Evolutionary conservation across 2,888 invertebrate genomes (phyloP).

Genomic region (Agrochola lota): DNA sequence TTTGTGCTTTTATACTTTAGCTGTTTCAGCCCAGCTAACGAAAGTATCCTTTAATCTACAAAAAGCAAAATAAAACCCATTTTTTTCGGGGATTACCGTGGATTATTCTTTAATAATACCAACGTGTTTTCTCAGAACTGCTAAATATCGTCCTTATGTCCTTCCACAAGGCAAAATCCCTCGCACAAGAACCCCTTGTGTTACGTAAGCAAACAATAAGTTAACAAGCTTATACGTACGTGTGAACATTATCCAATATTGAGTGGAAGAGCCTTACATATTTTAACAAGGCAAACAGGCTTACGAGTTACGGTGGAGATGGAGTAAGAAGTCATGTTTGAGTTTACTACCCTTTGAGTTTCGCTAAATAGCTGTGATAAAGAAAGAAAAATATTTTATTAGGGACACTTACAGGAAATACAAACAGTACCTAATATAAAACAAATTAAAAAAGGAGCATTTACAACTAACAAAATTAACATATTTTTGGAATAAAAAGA

Average conservation of each 20-base stretch:
- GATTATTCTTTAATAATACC: constrained; percentile 4
- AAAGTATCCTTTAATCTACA: constrained; percentile 10
- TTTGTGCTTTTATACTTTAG: constrained; percentile 3
- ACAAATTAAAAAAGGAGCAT: too few relatives aligned
- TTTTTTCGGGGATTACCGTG: background rate
- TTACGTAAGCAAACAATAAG: constrained; percentile 49
- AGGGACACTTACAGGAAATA: too few relatives aligned
- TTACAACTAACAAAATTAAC: too few relatives aligned
- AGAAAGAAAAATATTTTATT: too few relatives aligned
- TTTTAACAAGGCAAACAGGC: constrained; percentile 57
- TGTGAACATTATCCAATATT: constrained; percentile 67
- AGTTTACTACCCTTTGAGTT: constrained; percentile 10
- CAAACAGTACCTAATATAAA: too few relatives aligned
- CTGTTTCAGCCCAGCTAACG: background rate
- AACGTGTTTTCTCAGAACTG: background rate
- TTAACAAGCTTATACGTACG: constrained; percentile 63
- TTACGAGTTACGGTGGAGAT: constrained; percentile 40
- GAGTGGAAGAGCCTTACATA: constrained; percentile 51
- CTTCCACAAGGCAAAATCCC: background rate
- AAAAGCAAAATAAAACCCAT: constrained; percentile 1
- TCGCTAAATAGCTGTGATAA: constrained; percentile 3
- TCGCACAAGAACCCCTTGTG: constrained; percentile 25
- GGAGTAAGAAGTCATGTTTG: constrained; percentile 29
- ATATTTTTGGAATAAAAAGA: too few relatives aligned
- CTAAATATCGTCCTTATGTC: constrained; percentile 3